Evolutionary conservation across 2,797 vertebrate species (phyloP), one percentile per base, ranked within the genome.

Genomic region (Gadopsis bispinosus): DNA sequence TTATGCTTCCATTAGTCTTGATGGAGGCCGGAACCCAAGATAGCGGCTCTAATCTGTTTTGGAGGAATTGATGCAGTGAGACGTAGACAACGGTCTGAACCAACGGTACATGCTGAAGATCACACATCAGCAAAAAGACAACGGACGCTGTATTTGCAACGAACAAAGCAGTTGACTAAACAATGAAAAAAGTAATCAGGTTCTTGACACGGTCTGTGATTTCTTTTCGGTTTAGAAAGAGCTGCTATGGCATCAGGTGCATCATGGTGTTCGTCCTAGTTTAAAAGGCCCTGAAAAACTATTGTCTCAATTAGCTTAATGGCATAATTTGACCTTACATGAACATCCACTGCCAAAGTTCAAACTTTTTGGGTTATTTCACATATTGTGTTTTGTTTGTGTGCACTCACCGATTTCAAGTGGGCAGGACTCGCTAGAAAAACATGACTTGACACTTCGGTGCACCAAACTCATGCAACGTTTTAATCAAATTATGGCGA

Each of bases 1-100:
- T 79, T 87, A 26, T 29, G 76, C 88, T 43, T 92, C 91, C 94
- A 95, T 94, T 94, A 94, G 93, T 86, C 89, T 75, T 91, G 92
- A 93, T 93, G 91, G 90, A 91, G 81, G 54, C 92, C 64, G 87
- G 92, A 93, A 88, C 86, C 83, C 16, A 61, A 92, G 91, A 92
- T 84, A 88, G 51, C 16, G 48, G 37, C 90, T 77, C 75, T 93
- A 90, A 94, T 92, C 90, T 88, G 77, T 90, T 94, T 93, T 91
- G 67, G 68, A 86, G 75, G 79, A 86, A 87, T 88, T 90, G 88
- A 85, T 87, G 85, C 80, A 73, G 64, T 29, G 65, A 85, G 69
- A 70, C 54, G 19, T 45, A 61, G 72, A 77, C 61, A 69, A 61
- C 20, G 35, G 80, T 61, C 80, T 73, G 71, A 76, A 79, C 66